Conservation (phyloP, 2,888 invertebrate genomes). For the Trisateles emortualis region DNA sequence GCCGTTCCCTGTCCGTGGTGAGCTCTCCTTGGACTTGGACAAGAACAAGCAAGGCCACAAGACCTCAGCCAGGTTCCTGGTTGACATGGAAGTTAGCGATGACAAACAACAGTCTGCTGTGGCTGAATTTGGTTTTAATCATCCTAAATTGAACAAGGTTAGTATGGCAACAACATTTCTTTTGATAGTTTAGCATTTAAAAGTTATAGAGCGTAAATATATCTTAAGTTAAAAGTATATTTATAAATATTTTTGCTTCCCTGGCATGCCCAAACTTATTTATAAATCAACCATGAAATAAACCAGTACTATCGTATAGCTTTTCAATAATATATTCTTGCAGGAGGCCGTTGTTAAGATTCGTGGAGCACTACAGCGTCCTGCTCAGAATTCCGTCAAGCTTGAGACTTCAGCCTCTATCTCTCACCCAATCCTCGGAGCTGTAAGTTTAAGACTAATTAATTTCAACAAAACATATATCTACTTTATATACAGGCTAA, state of each 20-base stretch:
- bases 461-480: too few species aligned
- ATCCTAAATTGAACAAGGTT: constrained; percentile 89
- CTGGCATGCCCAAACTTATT: too few species aligned
- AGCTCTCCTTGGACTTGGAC: constrained; percentile 89
- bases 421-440: constrained; percentile 69
- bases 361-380: constrained; percentile 58
- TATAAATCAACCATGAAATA: too few species aligned
- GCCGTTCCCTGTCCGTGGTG: constrained; percentile 88
- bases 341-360: constrained; percentile 73
- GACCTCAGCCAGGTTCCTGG: constrained; percentile 84
- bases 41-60: constrained; percentile 91
- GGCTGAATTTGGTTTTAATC: constrained; percentile 88
- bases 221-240: too few species aligned
- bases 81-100: constrained; percentile 79
- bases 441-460: constrained; percentile 56
- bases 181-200: too few species aligned
- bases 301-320: not conserved
- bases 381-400: constrained; percentile 63
- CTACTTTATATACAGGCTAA: too few species aligned
- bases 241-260: too few species aligned
- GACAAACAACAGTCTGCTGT: constrained; percentile 81
- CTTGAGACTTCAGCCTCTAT: constrained; percentile 68
- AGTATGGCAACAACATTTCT: too few species aligned
- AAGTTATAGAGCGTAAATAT: too few species aligned
- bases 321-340: not conserved